Percentiles rank a stretch among this genome's conserved stretches.
Conservation (phyloP, 2,888 invertebrate species). For the Eudasyphora cyanicolor region DNA sequence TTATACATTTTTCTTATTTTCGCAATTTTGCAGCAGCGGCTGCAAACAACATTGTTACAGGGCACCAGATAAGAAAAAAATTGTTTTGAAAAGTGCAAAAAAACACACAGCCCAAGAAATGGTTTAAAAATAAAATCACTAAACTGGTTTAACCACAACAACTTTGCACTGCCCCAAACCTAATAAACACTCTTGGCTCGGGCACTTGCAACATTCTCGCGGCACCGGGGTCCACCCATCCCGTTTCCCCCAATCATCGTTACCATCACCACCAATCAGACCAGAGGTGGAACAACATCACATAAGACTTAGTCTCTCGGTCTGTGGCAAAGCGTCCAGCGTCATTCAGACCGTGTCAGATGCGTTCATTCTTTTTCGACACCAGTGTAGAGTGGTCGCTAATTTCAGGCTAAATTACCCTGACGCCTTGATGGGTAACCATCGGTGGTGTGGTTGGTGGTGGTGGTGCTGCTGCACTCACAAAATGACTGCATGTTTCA, state of each 20-base stretch:
- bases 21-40: not conserved
- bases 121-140: conserved; percentile 55
- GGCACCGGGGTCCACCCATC: not conserved
- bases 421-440: conserved; percentile 64
- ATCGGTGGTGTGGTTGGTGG: conserved; percentile 43
- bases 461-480: not conserved
- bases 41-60: conserved; percentile 35
- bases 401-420: conserved; percentile 65
- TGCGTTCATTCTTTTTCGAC: conserved; percentile 37
- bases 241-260: not conserved
- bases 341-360: not conserved
- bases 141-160: conserved; percentile 65
- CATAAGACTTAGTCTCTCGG: no score
- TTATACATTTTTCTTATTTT: conserved; percentile 41
- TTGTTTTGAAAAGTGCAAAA: not conserved
- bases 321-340: not conserved
- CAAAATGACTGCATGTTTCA: not conserved
- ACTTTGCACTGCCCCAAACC: conserved; percentile 33
- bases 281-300: no score
- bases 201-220: conserved; percentile 28
- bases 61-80: not conserved
- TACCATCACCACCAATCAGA: not conserved
- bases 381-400: conserved; percentile 59
- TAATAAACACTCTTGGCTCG: conserved; percentile 34
- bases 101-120: not conserved